Evolutionary conservation across 2,888 invertebrate genomes (phyloP), one percentile per base, ranked within the genome.

Genomic region (Nasonovia ribisnigri): DNA sequence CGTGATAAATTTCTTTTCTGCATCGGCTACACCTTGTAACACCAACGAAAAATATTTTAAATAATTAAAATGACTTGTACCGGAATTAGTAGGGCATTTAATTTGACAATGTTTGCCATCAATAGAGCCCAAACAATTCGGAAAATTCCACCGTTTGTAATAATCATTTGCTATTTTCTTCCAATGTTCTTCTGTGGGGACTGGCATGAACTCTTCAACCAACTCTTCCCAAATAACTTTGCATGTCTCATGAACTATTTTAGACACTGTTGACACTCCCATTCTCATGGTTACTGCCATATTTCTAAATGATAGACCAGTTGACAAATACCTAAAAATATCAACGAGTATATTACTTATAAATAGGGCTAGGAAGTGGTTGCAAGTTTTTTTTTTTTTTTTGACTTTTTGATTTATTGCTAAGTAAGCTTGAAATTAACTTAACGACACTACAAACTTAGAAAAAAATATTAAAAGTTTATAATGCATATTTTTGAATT

Each of bases 21-120:
- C 84, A 84, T 84, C 84, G 20, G 84, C n/a, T 84, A 84, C 84
- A 84, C n/a, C 84, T 42, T 36, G n/a, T n/a, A 84, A 84, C 11
- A 84, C 36, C 36, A 84, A 36, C 11, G 84, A 84, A 84, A 84
- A 84, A 42, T 84, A 84, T 84, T 42, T 42, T 42, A 36, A 36
- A 16, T 84, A 84, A 42, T 84, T 84, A 84, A 84, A 84, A 84
- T 36, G 36, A n/a, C n/a, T 36, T 84, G 84, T 36, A 36, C 84
- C 84, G 36, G n/a, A 84, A 84, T 84, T 84, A 36, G 84, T 13
- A 84, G 84, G 84, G 11, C n/a, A n/a, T 84, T 84, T 84, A 84
- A 84, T 84, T 84, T 84, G n/a, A 42, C n/a, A 36, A 84, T 84
- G 84, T 84, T 84, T 84, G n/a, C 84, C 84, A 84, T 84, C 84